Conservation (phyloP, 2,113 vertebrate genomes). For the Morone chrysops region DNA sequence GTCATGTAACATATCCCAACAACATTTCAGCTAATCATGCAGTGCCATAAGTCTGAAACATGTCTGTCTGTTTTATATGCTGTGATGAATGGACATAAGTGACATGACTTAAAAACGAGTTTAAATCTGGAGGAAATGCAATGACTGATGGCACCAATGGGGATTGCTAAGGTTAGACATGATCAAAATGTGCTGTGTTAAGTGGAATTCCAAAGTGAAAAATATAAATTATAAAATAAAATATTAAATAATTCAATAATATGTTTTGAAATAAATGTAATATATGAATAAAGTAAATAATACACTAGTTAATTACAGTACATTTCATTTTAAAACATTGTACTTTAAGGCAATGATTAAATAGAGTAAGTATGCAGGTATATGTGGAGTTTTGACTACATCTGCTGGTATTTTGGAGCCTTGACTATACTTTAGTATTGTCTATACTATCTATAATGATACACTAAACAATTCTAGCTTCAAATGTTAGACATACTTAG, state of each 20-base stretch:
- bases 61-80: slow-evolving; percentile 3
- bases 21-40: slow-evolving; percentile 27
- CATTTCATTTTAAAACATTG: background rate
- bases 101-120: background rate
- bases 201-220: background rate
- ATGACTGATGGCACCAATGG: background rate
- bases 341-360: background rate
- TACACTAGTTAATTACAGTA: background rate
- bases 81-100: slow-evolving; percentile 10
- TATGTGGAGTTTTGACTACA: background rate
- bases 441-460: too few species aligned
- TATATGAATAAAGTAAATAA: background rate
- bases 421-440: too few species aligned
- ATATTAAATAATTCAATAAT: too few species aligned
- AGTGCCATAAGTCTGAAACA: slow-evolving; percentile 47
- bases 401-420: background rate
- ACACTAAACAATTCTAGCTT: too few species aligned
- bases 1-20: slow-evolving; percentile 24
- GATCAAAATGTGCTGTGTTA: background rate
- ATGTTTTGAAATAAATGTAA: background rate
- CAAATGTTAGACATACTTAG: too few species aligned
- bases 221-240: too few species aligned
- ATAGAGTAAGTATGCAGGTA: background rate
- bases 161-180: background rate
- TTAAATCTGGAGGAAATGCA: slow-evolving; percentile 14